Evolutionary conservation across 2,797 vertebrate species (phyloP).

Genomic region (Simalia tracyae): DNA sequence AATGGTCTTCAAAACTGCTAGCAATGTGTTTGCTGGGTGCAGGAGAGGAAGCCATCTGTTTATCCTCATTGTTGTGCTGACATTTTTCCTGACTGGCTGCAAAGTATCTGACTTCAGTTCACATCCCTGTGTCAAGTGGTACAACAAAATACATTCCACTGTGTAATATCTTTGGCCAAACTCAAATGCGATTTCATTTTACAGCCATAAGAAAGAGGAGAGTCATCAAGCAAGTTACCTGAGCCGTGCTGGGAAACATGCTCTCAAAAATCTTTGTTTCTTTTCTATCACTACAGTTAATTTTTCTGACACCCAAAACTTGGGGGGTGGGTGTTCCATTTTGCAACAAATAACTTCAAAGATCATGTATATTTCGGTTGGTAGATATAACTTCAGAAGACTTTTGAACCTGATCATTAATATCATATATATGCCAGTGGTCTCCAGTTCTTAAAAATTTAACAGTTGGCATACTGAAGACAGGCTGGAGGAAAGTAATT

Average conservation of each 20-base stretch:
- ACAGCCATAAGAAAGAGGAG: not conserved
- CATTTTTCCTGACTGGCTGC: conserved; percentile 13
- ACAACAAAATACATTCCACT: not conserved
- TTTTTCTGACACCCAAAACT: not conserved
- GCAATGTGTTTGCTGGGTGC: conserved; percentile 34
- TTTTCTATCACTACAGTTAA: not conserved
- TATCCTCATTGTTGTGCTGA: conserved; percentile 14
- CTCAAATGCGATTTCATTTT: conserved; percentile 15
- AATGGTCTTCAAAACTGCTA: conserved; percentile 50
- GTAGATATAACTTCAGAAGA: not conserved
- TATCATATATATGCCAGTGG: not conserved
- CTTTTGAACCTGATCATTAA: not conserved
- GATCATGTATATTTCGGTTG: not conserved
- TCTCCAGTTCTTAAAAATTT: not conserved
- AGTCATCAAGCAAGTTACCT: conserved; percentile 10
- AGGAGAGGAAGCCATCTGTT: conserved; percentile 42
- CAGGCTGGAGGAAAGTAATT: not conserved
- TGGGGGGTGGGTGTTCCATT: not conserved
- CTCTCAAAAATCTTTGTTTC: not conserved
- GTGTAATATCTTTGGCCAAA: conserved; percentile 11
- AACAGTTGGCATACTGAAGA: not conserved
- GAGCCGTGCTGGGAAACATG: not conserved
- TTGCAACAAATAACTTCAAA: not conserved
- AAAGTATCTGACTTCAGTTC: not conserved
- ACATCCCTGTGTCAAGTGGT: conserved; percentile 23